A percentile compares a stretch with the other conserved stretches of the same genome.
Conservation (phyloP, 1,140 invertebrate genomes). For the Camponotus vicinus region DNA sequence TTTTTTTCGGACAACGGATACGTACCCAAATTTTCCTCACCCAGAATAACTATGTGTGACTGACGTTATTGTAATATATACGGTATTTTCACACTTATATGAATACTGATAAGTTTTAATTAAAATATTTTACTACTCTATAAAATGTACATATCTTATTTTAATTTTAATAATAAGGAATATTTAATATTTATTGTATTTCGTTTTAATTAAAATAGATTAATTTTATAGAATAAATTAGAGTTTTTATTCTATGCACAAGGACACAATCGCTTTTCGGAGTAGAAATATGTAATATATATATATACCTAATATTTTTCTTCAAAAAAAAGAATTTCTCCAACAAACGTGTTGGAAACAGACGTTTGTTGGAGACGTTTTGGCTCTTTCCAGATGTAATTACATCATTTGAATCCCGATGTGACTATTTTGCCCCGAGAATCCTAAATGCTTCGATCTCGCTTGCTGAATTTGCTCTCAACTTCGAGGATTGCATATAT, state of each 20-base stretch:
- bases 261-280: not conserved
- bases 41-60: not conserved
- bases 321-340: not conserved
- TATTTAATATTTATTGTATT: not conserved
- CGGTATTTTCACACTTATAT: conserved; percentile 33
- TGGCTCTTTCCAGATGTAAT: conserved; percentile 37
- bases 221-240: not conserved
- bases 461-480: conserved; percentile 30
- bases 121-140: conserved; percentile 10
- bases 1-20: conserved; percentile 4
- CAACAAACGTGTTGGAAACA: not conserved
- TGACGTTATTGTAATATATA: not conserved
- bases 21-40: conserved; percentile 15
- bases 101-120: not conserved
- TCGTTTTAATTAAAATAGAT: not conserved
- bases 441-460: conserved; percentile 12
- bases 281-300: conserved; percentile 14
- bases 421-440: conserved; percentile 25
- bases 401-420: conserved; percentile 42
- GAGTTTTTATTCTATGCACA: not conserved
- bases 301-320: not conserved
- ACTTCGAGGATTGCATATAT: conserved; percentile 36
- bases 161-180: not conserved
- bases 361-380: too few species aligned
- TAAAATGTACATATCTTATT: not conserved